Evolutionary conservation across 2,113 vertebrate genomes (phyloP), one percentile per base, ranked within the genome.

Genomic region (Crotalus horridus): DNA sequence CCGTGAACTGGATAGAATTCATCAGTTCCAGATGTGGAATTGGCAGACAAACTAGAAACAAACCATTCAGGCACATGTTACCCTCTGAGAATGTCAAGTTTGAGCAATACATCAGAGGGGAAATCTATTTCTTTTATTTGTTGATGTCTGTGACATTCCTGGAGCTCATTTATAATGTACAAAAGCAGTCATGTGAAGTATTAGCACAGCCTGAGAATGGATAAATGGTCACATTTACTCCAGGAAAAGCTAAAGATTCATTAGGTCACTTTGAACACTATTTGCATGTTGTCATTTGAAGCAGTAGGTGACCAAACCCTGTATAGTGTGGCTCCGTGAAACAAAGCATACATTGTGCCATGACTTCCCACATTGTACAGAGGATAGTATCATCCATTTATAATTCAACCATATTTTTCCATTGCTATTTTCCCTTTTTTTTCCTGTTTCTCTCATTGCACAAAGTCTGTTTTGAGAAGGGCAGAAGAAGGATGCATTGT

Each of bases 21-120:
- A 96, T 96, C 94, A 91, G 2, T 96, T 92, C 94, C 95, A 96
- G 92, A 94, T 96, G 95, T 46, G 1, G 90, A 93, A 86, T 88
- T 94, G 94, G 91, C 90, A 81, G 58, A 54, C 64, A 43, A 46
- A 11, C 89, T 94, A 58, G 91, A 95, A 94, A 91, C 0, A 1
- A 21, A 15, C 46, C 89, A 55, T 86, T 24, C 87, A 81, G 88
- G 64, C 91, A 56, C 90, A 6, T 21, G 12, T 8, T 51, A 26
- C 13, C 51, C 61, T 85, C 85, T 53, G 23, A 90, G n/a, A 69
- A 81, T 26, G n/a, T 56, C 88, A 91, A 48, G 2, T 13, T 0
- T 51, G 92, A 95, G 94, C 95, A 58, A 4, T 89, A 43, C 0
- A 9, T 24, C 2, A 1, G 51, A 23, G 11, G 59, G 54, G 64